Base-by-base conservation (phyloP, 2,888 invertebrate species). In the Epistrophe eligans region DNA sequence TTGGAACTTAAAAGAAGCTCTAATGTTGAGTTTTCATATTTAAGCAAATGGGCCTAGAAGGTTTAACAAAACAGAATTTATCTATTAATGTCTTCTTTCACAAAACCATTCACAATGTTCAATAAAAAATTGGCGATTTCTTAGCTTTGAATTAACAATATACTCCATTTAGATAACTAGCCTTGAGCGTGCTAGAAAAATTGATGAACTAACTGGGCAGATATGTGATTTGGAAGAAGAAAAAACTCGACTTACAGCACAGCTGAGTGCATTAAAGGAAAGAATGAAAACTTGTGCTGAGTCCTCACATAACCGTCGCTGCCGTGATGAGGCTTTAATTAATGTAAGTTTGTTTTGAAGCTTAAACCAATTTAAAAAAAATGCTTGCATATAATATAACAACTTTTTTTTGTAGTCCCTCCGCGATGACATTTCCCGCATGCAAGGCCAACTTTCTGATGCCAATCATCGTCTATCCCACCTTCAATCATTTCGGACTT, bases 171-270 rank as follows among this genome's bases (percentile, higher is more conserved):
- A 97, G 97, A 97, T 97, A 90, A 96, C 97, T 19, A 96, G 97
- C 0, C 91, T 97, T 89, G 97, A 98, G 91, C 94, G 97, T 40
- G 97, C 96, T 1, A 94, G 97, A 35, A 97, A 97, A 93, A 95
- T 97, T 73, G 97, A 97, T 91, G 97, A 97, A 84, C 93, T 97
- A 4, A 96, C 97, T 89, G 96, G 96, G 91, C 95, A 96, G 88
- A 92, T 97, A 35, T 96, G 97, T 57, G 97, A 97, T 91, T 95
- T 97, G 55, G 97, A 98, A 91, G 94, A 96, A 89, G 93, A 97
- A 40, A 94, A 97, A 71, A 95, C 95, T 2, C 95, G 96, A 52
- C 85, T 93, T 0, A 70, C 91, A 11, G 90, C 91, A 1, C 93
- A 93, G 82, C 71, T 92, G 0, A 90, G 89, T 55, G 90, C 91